Conservation (phyloP, 2,888 invertebrate genomes). For the Dione vanillae region DNA sequence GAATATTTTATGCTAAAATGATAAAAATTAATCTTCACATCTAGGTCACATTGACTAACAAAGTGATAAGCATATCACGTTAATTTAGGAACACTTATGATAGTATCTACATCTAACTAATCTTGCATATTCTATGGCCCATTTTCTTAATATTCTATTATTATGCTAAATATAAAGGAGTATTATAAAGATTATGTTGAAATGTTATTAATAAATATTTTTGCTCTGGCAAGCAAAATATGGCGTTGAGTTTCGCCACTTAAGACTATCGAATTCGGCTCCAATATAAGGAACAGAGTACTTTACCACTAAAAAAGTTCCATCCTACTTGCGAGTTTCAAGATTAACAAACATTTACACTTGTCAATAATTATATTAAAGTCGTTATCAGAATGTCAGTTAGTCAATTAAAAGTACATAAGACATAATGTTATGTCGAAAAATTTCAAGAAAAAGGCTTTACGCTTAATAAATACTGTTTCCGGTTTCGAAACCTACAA, state of each 20-base stretch:
- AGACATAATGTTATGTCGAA: neutral
- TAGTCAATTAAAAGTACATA: neutral
- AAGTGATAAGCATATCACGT: constrained; percentile 35
- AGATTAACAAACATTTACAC: too few species aligned
- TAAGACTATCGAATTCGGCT: too few species aligned
- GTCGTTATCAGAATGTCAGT: too few species aligned
- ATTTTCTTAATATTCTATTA: neutral
- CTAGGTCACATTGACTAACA: constrained; percentile 40
- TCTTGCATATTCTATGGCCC: neutral
- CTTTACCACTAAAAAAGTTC: too few species aligned
- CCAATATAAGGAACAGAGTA: too few species aligned
- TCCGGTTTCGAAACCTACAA: neutral
- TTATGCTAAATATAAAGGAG: too few species aligned
- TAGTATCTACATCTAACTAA: constrained; percentile 21
- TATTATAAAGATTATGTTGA: too few species aligned
- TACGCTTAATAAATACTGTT: neutral
- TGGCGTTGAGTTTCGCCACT: too few species aligned
- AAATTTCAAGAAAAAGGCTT: neutral
- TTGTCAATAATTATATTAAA: too few species aligned
- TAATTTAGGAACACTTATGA: constrained; percentile 37
- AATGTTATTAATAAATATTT: too few species aligned
- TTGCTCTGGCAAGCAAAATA: too few species aligned
- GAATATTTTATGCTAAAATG: neutral
- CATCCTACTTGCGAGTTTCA: too few species aligned
- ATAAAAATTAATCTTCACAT: constrained; percentile 2